phyloP scores from a whole-genome alignment of 2,113 vertebrate species.

The Ageneiosus marmoratus region DNA sequence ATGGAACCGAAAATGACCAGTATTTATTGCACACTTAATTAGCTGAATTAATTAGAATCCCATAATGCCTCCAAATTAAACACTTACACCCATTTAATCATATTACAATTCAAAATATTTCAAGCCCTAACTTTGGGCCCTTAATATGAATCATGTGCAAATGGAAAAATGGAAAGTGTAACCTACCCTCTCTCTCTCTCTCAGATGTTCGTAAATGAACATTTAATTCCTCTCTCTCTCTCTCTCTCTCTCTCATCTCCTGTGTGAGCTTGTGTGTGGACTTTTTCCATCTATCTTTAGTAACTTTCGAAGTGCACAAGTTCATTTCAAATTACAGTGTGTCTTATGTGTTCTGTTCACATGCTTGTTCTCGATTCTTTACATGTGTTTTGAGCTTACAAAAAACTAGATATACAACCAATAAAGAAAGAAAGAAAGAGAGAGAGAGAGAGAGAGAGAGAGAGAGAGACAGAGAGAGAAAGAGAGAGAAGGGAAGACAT shows the following conservation, averaged over 20 bases:
- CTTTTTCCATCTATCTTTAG: constrained; percentile 14
- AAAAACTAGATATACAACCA: neutral
- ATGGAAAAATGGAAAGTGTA: constrained; percentile 78
- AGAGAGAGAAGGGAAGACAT: too few relatives aligned
- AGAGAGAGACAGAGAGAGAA: neutral
- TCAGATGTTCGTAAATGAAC: constrained; percentile 14
- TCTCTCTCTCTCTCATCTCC: neutral
- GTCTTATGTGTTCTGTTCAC: neutral
- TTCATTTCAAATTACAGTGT: constrained; percentile 5
- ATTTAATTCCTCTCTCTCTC: constrained; percentile 5
- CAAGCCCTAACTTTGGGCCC: constrained; percentile 79
- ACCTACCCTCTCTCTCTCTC: constrained; percentile 43
- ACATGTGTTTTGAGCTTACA: neutral
- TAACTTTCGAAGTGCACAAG: constrained; percentile 6
- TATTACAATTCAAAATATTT: constrained; percentile 82
- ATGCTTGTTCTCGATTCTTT: neutral
- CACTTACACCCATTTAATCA: constrained; percentile 86
- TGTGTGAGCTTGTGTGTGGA: neutral
- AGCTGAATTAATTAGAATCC: constrained; percentile 72
- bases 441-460: neutral
- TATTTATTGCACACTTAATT: constrained; percentile 91
- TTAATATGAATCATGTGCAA: constrained; percentile 82
- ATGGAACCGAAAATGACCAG: constrained; percentile 70
- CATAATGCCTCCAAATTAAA: constrained; percentile 87
- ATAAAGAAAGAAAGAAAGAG: neutral